phyloP scores from a whole-genome alignment of 2,113 vertebrate genomes.

The Hemiprocne comata region DNA sequence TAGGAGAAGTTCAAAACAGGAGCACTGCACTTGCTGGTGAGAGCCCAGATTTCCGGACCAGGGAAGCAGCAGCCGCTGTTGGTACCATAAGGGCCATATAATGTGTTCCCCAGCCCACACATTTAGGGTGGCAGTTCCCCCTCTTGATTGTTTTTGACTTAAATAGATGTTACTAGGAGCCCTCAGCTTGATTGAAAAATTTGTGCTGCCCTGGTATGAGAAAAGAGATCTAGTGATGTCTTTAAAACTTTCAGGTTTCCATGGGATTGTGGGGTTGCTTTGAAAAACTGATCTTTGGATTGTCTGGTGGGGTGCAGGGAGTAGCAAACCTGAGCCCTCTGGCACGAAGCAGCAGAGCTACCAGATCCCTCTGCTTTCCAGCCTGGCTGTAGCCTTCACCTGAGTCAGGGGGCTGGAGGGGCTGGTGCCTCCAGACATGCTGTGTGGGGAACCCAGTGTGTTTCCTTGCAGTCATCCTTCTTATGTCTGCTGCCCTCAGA shows the following conservation, averaged over 20 bases:
- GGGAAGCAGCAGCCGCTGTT: neutral
- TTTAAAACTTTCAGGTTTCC: neutral
- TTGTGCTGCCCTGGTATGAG: neutral
- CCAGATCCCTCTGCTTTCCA: neutral
- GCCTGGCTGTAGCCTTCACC: rapidly evolving
- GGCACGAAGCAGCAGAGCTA: neutral
- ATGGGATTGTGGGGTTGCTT: neutral
- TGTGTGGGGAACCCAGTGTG: rapidly evolving
- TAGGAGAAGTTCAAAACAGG: too few relatives aligned
- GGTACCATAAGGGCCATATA: rapidly evolving
- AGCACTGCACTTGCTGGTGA: too few relatives aligned
- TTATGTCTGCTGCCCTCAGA: neutral
- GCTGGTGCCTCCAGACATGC: rapidly evolving
- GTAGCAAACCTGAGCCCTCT: neutral
- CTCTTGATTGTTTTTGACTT: neutral
- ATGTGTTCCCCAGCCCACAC: neutral
- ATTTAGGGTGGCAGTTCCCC: neutral
- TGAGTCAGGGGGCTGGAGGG: neutral
- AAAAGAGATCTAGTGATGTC: neutral
- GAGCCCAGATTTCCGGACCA: too few relatives aligned
- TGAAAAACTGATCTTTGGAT: neutral
- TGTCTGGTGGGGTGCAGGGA: rapidly evolving
- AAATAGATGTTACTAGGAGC: neutral
- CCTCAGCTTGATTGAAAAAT: rapidly evolving
- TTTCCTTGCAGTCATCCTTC: neutral